Percentiles rank a stretch among this genome's conserved stretches.
Evolutionary conservation across 2,113 vertebrate genomes (phyloP).

Genomic region (Gasterosteus nipponicus): DNA sequence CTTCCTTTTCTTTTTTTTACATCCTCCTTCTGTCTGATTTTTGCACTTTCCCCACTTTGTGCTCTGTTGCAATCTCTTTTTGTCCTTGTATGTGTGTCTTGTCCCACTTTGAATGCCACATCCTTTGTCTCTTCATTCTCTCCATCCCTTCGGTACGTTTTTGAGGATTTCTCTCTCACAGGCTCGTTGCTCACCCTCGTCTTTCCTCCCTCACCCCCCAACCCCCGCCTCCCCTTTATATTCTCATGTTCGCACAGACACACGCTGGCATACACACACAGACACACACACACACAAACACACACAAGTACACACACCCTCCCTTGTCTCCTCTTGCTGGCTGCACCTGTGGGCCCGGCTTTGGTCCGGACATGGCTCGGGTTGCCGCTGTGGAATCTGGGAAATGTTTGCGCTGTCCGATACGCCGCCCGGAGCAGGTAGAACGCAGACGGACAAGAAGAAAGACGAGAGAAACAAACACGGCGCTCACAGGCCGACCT

Average conservation of each 20-base stretch:
- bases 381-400: conserved; percentile 81
- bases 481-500: neutral
- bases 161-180: neutral
- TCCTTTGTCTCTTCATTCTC: conserved; percentile 12
- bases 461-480: conserved; percentile 18
- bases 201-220: conserved; percentile 14
- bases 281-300: conserved; percentile 39
- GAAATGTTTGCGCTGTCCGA: conserved; percentile 70
- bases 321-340: conserved; percentile 26
- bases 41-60: conserved; percentile 15
- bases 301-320: conserved; percentile 37
- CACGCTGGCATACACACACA: conserved; percentile 30
- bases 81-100: conserved; percentile 35
- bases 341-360: conserved; percentile 78
- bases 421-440: conserved; percentile 53
- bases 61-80: conserved; percentile 31
- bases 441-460: conserved; percentile 39
- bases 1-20: neutral
- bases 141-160: neutral
- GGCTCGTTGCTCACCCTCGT: neutral
- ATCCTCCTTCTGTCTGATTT: conserved; percentile 4
- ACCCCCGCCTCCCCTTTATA: conserved; percentile 3
- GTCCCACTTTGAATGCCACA: conserved; percentile 31
- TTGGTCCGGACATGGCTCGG: conserved; percentile 70
- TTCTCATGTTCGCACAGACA: conserved; percentile 54